Evolutionary conservation across 2,797 vertebrate genomes (phyloP).

Genomic region (Muscicapa comitata): DNA sequence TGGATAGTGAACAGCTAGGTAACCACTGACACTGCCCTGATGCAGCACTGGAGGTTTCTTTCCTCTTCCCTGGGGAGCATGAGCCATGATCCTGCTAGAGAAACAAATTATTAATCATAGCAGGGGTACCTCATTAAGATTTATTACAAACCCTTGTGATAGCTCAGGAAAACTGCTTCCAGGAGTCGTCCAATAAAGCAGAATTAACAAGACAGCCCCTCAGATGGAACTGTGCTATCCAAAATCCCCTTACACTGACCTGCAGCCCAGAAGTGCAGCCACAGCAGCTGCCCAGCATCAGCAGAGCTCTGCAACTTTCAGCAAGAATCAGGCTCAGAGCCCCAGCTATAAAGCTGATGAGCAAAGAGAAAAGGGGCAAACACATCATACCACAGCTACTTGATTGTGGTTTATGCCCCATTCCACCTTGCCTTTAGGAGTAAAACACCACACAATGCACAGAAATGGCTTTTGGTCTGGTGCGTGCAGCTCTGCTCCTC

Average conservation of each 20-base stretch:
- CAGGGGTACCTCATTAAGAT: not conserved
- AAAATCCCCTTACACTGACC: not conserved
- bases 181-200: not conserved
- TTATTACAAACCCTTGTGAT: conserved; percentile 28
- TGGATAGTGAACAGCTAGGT: not conserved
- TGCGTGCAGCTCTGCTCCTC: not conserved
- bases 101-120: conserved; percentile 13
- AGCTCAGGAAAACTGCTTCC: conserved; percentile 14
- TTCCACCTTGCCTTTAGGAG: not conserved
- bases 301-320: not conserved
- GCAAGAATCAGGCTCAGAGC: not conserved
- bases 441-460: not conserved
- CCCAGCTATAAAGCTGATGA: not conserved
- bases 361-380: not conserved
- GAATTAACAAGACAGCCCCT: conserved; percentile 1
- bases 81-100: not conserved
- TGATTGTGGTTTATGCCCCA: not conserved
- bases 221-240: not conserved
- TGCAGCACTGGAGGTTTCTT: not conserved
- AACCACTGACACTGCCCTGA: not conserved
- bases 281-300: conserved; percentile 8
- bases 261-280: not conserved
- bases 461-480: not conserved
- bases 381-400: not conserved
- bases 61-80: not conserved